Base-by-base conservation (phyloP, 2,113 vertebrate genomes). In the Oreotrochilus melanogaster region DNA sequence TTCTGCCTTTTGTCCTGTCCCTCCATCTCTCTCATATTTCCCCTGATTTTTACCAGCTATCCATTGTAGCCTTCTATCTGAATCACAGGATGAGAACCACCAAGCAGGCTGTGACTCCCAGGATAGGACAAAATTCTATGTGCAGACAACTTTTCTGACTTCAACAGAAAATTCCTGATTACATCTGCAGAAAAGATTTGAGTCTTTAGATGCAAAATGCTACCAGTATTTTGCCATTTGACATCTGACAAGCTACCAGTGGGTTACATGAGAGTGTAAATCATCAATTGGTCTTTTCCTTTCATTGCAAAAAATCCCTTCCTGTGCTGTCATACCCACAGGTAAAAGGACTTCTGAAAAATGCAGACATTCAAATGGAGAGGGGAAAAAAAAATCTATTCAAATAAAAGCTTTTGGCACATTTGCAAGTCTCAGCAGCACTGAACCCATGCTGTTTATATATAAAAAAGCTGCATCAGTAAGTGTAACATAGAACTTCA, bases 261-360 rank as follows among this genome's bases (percentile, higher is more conserved):
- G 61, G 9, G 14, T 83, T 89, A 39, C 0, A 2, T 56, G 71
- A 43, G 47, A 75, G 39, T 35, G 25, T 71, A 78, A 72, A 65
- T 53, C 13, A 18, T 42, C 30, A 58, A 1, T 61, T 86, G 70
- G 35, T 25, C 25, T 89, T 88, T 58, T 60, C 31, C 18, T 76
- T 86, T 86, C 45, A 57, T 67, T 86, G 86, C 42, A 78, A 58
- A 72, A 95, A 88, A 51, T 70, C 50, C 37, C 43, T 88, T 53
- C 17, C 74, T 86, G 25, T 78, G 56, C 51, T 93, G 74, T 75
- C 79, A 79, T 65, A 76, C 15, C 42, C 62, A 48, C 22, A 79
- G 35, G 72, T 88, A 79, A 91, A 91, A 93, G 50, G n/a, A 45
- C 30, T 81, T 92, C 69, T 28, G 47, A 73, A 91, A 95, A 92